These are phyloP conservation scores for Proctacanthus coquilletti DNA, from an alignment of 1,140 invertebrate genomes.

Conservation along the genomic window DNA sequence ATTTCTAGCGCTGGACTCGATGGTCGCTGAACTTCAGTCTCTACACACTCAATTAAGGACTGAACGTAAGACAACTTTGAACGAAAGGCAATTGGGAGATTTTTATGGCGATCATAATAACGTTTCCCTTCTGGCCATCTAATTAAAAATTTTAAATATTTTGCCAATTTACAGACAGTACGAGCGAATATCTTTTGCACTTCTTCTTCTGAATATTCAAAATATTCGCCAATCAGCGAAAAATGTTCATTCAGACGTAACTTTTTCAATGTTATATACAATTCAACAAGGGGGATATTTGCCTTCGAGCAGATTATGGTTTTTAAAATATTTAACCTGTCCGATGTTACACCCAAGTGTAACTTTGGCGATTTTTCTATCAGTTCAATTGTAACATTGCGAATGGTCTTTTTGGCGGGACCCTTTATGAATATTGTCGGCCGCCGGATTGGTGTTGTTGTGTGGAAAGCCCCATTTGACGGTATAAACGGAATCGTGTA, in stretches of 20 bases:
- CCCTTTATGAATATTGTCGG: slow-evolving; percentile 18
- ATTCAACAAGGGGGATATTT: slow-evolving; percentile 19
- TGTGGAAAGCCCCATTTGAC: not conserved
- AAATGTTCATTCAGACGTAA: slow-evolving; percentile 22
- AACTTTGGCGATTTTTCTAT: slow-evolving; percentile 18
- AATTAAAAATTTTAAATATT: slow-evolving; percentile 18
- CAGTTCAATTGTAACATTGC: slow-evolving; percentile 14
- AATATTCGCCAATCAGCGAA: slow-evolving; percentile 17
- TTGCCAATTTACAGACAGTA: slow-evolving; percentile 14
- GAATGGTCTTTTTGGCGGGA: slow-evolving; percentile 16
- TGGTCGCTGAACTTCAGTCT: slow-evolving; percentile 13
- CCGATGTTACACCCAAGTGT: slow-evolving; percentile 14
- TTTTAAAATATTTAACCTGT: slow-evolving; percentile 17
- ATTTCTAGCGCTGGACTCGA: slow-evolving; percentile 10
- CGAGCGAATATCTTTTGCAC: slow-evolving; percentile 17
- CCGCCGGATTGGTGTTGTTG: slow-evolving; percentile 10
- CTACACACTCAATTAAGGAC: slow-evolving; percentile 25
- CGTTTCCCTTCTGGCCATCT: slow-evolving; percentile 21
- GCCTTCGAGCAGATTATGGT: slow-evolving; percentile 15
- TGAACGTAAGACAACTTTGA: slow-evolving; percentile 20
- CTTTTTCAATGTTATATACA: slow-evolving; percentile 22
- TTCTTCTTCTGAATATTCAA: slow-evolving; percentile 20
- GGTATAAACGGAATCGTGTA: not conserved
- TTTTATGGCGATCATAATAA: slow-evolving; percentile 20
- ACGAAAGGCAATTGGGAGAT: slow-evolving; percentile 19